Evolutionary conservation across 2,888 invertebrate species (phyloP).

Genomic region (Scaptomyza tumidula): DNA sequence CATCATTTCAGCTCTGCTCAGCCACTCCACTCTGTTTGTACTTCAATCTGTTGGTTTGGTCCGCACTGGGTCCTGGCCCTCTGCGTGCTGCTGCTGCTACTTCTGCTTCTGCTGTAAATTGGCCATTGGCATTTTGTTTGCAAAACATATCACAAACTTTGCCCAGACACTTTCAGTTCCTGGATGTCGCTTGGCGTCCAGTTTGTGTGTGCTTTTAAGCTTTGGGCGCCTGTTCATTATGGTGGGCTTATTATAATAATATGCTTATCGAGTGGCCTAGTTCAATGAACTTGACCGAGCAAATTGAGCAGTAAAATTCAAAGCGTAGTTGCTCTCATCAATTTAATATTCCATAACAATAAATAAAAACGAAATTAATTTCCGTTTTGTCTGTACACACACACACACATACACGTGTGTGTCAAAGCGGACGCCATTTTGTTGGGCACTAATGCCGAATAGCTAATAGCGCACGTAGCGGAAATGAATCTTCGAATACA

Average conservation of each 20-base stretch:
- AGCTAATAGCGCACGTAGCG: constrained; percentile 52
- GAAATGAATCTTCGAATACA: constrained; percentile 67
- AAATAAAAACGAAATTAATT: constrained; percentile 74
- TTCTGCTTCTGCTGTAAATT: constrained; percentile 64
- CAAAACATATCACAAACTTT: constrained; percentile 77
- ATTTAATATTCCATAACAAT: constrained; percentile 64
- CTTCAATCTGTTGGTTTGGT: constrained; percentile 63
- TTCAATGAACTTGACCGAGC: constrained; percentile 51
- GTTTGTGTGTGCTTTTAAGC: constrained; percentile 55
- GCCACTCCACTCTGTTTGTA: constrained; percentile 53
- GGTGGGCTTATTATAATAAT: constrained; percentile 68
- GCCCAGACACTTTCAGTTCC: constrained; percentile 40
- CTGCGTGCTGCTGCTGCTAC: constrained; percentile 12
- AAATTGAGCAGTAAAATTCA: constrained; percentile 41
- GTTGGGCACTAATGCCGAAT: constrained; percentile 32
- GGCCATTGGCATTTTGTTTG: constrained; percentile 77
- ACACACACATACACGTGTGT: not conserved
- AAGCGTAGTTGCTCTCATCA: constrained; percentile 38
- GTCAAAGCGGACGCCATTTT: constrained; percentile 26
- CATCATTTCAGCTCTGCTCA: constrained; percentile 36
- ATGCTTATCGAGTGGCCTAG: constrained; percentile 66
- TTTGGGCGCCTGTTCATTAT: constrained; percentile 66
- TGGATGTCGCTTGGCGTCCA: not conserved
- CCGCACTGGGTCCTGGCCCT: constrained; percentile 41
- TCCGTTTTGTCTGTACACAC: constrained; percentile 55